phyloP scores from a whole-genome alignment of 2,113 vertebrate genomes.

The Entosphenus tridentatus region DNA sequence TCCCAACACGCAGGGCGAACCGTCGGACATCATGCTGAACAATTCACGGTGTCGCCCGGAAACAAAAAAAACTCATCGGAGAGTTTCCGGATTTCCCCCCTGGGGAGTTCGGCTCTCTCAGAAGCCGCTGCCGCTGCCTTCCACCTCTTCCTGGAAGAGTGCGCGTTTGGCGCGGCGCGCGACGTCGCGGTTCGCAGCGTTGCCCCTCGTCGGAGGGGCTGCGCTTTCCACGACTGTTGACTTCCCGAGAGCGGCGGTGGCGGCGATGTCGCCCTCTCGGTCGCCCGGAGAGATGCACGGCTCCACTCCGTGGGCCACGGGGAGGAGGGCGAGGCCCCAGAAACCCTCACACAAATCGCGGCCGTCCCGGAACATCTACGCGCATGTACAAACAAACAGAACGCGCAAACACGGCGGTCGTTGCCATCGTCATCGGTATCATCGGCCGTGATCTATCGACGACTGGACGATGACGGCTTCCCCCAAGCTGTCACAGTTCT shows the following conservation, averaged over 20 bases:
- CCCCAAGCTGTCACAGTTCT: too few species aligned
- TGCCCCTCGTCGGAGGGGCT: conserved; percentile 13
- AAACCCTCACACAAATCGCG: conserved; percentile 33
- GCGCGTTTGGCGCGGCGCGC: conserved; percentile 22
- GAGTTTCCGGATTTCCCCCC: neutral
- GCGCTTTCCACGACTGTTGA: conserved; percentile 15
- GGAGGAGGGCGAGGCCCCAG: conserved; percentile 27
- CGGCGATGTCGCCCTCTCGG: conserved; percentile 27
- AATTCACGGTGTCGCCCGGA: too few species aligned
- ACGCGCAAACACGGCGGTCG: too few species aligned
- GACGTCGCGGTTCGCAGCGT: conserved; percentile 15
- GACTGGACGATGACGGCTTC: too few species aligned
- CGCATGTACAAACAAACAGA: too few species aligned
- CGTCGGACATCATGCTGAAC: too few species aligned
- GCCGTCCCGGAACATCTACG: conserved; percentile 35
- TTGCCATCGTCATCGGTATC: too few species aligned
- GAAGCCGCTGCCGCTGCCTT: conserved; percentile 38
- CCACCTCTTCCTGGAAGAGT: conserved; percentile 23
- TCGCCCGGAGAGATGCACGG: conserved; percentile 21
- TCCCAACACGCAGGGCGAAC: too few species aligned
- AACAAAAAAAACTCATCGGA: neutral
- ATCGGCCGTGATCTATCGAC: too few species aligned
- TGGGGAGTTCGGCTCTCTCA: conserved; percentile 12
- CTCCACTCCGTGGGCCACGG: conserved; percentile 20
- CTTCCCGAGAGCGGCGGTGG: conserved; percentile 23